Conservation (phyloP, 2,888 invertebrate species). For the Tigriopus californicus region DNA sequence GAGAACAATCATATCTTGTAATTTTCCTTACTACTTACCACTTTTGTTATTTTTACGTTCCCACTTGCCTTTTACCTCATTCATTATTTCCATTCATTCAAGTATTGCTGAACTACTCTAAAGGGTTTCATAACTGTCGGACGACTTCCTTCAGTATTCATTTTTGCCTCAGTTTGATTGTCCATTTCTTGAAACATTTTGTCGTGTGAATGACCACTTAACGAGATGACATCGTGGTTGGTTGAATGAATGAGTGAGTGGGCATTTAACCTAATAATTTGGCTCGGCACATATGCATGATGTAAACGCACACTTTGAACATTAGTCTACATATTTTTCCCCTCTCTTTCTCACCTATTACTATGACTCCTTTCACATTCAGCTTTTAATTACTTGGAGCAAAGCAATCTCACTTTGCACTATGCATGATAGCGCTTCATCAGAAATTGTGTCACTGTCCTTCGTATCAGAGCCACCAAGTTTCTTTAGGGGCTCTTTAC, state of each 20-base stretch:
- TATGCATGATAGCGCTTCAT: too few relatives aligned
- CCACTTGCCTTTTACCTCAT: background rate
- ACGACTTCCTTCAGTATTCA: background rate
- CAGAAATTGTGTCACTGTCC: too few relatives aligned
- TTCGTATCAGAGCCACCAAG: too few relatives aligned
- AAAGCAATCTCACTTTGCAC: too few relatives aligned
- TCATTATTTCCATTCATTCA: background rate
- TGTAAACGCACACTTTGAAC: background rate
- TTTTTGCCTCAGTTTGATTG: too few relatives aligned
- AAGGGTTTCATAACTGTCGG: background rate
- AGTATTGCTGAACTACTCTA: background rate
- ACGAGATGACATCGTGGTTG: too few relatives aligned
- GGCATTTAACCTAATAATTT: too few relatives aligned
- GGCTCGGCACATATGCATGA: too few relatives aligned
- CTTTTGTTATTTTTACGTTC: background rate
- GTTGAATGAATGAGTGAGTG: too few relatives aligned
- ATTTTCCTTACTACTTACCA: background rate
- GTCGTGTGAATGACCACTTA: too few relatives aligned
- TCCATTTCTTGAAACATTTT: too few relatives aligned
- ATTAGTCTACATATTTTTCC: background rate
- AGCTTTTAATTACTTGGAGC: background rate
- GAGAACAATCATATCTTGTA: slow-evolving; percentile 33
- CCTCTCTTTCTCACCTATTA: background rate
- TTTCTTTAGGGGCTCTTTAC: too few relatives aligned
- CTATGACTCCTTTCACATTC: background rate